Base-by-base conservation (phyloP, 1,140 invertebrate genomes). In the Mylabris phalerata region DNA sequence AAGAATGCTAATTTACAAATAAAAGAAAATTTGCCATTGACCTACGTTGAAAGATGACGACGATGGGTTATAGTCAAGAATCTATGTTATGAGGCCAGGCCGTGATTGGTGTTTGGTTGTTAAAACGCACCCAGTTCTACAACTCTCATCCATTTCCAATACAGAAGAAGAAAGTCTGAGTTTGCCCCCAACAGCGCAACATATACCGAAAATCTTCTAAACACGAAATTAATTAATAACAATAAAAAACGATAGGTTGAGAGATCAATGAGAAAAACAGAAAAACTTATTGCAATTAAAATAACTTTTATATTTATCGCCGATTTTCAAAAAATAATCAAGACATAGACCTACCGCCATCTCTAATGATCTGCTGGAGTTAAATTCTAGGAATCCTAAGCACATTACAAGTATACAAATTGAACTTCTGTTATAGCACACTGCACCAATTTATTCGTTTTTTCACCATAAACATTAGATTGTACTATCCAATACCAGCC, bases 21-120 rank as follows among this genome's bases (percentile, higher is more conserved):
- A 54, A 54, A 54, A 54, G 51, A 54, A 54, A 54, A 54, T 26
- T 41, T 41, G 51, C 51, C 51, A 54, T 46, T 54, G 51, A 54
- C 51, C 51, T 41, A 54, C 51, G 51, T 54, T 45, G 44, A 45
- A 40, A 51, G 50, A 54, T 19, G 19, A 1, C 19, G 50, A 52
- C 51, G 51, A 54, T 42, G 45, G 51, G 51, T 54, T 42, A 54
- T 54, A 38, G 43, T 4, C 51, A 46, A 32, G 51, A 54, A 54
- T 54, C 51, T 54, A 54, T 54, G 51, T 54, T 45, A 54, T 54
- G 51, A 54, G 51, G 51, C 42, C 51, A 54, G 46, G 9, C 51
- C 42, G 42, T 46, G 51, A 54, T 54, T 54, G 51, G 51, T 54
- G 41, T 46, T 54, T 27, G 32, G 38, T 39, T 27, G 13, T 38